phyloP scores from a whole-genome alignment of 2,797 vertebrate genomes.

The Anguilla obscura region DNA sequence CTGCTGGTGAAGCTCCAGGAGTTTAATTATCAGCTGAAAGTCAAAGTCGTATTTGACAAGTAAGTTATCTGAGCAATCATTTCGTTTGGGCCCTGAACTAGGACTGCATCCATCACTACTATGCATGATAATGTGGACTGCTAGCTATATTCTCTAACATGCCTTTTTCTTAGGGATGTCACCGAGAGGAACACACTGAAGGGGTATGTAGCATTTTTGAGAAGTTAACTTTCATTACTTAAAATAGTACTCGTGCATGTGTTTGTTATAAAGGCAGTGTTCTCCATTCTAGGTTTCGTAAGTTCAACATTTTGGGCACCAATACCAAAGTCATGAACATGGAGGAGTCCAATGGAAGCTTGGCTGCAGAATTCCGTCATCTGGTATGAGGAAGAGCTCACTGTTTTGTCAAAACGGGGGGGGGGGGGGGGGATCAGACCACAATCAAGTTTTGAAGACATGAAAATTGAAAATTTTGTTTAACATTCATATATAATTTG shows the following conservation, averaged over 20 bases:
- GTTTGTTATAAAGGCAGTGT: background rate
- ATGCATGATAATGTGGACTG: background rate
- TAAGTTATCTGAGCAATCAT: slow-evolving; percentile 61
- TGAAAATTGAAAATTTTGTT: background rate
- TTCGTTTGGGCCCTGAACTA: background rate
- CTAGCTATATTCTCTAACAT: background rate
- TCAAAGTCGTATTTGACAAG: slow-evolving; percentile 94
- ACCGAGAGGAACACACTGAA: slow-evolving; percentile 82
- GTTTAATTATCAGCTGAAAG: slow-evolving; percentile 93
- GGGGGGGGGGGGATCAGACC: background rate
- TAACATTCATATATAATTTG: background rate
- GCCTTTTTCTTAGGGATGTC: slow-evolving; percentile 76
- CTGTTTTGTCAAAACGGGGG: background rate
- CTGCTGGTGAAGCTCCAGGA: slow-evolving; percentile 92
- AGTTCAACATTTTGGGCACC: slow-evolving; percentile 92
- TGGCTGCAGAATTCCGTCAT: slow-evolving; percentile 80
- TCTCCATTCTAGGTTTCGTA: slow-evolving; percentile 74
- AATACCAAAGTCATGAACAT: slow-evolving; percentile 97
- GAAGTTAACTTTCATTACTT: background rate
- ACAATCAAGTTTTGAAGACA: background rate
- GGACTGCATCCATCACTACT: background rate
- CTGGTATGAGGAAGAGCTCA: slow-evolving; percentile 56
- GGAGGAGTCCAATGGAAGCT: slow-evolving; percentile 94
- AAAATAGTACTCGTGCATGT: background rate
- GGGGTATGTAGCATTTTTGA: slow-evolving; percentile 72